A percentile compares a stretch with the other conserved stretches of the same genome.
Evolutionary conservation across 2,888 invertebrate species (phyloP).

Genomic region (Philereme vetulata): DNA sequence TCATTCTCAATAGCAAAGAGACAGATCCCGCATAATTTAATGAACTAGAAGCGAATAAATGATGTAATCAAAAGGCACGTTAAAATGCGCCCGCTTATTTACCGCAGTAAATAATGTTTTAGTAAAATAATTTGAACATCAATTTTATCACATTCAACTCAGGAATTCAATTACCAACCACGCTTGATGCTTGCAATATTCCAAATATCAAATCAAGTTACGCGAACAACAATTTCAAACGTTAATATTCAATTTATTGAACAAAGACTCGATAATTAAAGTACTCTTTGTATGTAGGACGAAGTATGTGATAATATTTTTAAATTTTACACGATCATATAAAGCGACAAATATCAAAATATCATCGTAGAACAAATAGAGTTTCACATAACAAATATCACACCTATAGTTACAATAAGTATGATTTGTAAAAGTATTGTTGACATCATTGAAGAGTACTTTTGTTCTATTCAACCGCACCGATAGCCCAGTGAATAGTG

Average conservation of each 20-base stretch:
- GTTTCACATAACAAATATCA: too few relatives aligned
- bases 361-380: too few relatives aligned
- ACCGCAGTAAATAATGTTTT: slow-evolving; percentile 2
- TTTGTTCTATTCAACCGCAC: neutral
- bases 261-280: slow-evolving; percentile 12
- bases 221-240: slow-evolving; percentile 22
- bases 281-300: too few relatives aligned
- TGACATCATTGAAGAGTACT: too few relatives aligned
- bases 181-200: slow-evolving; percentile 21
- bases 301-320: too few relatives aligned
- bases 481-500: neutral
- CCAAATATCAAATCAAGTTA: slow-evolving; percentile 26
- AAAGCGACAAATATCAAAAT: too few relatives aligned
- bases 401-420: too few relatives aligned
- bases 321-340: too few relatives aligned
- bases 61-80: neutral
- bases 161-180: slow-evolving; percentile 21
- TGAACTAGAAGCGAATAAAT: neutral
- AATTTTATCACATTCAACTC: slow-evolving; percentile 13
- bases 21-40: too few relatives aligned
- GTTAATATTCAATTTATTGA: slow-evolving; percentile 24
- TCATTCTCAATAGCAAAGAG: too few relatives aligned
- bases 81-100: neutral
- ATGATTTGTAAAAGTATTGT: too few relatives aligned
- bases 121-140: slow-evolving; percentile 12